A percentile compares a stretch with the other conserved stretches of the same genome.
Evolutionary conservation across 2,888 invertebrate genomes (phyloP).

Genomic region (Lithophane leautieri): DNA sequence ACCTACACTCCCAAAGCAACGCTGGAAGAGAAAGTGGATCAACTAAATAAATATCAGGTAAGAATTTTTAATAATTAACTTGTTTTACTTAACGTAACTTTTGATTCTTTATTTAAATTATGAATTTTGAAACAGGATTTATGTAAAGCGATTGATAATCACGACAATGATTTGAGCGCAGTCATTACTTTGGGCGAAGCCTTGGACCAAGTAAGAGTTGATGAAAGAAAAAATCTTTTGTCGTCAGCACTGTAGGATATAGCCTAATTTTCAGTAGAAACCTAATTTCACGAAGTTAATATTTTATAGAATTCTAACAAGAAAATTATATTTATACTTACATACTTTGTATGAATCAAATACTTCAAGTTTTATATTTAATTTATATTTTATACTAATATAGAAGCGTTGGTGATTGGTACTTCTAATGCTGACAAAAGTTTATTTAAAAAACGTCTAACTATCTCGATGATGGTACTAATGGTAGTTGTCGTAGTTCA

Average conservation of each 20-base stretch:
- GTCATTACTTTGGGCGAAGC: conserved; percentile 94
- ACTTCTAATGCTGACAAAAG: conserved; percentile 69
- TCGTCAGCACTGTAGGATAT: conserved; percentile 82
- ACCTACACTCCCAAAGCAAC: conserved; percentile 96
- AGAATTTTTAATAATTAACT: conserved; percentile 60
- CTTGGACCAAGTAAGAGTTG: conserved; percentile 95
- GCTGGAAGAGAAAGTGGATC: conserved; percentile 97
- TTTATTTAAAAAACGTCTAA: conserved; percentile 52
- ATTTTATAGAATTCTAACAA: conserved; percentile 75
- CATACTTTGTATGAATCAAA: conserved; percentile 47
- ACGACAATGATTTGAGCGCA: conserved; percentile 93
- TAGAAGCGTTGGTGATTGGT: conserved; percentile 74
- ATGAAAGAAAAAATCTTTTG: conserved; percentile 68
- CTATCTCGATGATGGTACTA: conserved; percentile 75
- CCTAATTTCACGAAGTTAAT: conserved; percentile 81
- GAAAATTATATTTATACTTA: conserved; percentile 56
- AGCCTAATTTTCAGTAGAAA: conserved; percentile 88
- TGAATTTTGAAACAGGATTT: conserved; percentile 92
- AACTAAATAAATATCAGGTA: conserved; percentile 97
- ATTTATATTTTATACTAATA: conserved; percentile 73
- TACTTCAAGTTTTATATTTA: conserved; percentile 60
- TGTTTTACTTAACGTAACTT: conserved; percentile 28
- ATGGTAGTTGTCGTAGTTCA: conserved; percentile 88
- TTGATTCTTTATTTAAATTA: conserved; percentile 67
- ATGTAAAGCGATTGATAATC: conserved; percentile 93